These are phyloP conservation scores for Bergia sp. DNA, from an alignment of 92 coral and sea anemone species.

Conservation along the genomic window DNA sequence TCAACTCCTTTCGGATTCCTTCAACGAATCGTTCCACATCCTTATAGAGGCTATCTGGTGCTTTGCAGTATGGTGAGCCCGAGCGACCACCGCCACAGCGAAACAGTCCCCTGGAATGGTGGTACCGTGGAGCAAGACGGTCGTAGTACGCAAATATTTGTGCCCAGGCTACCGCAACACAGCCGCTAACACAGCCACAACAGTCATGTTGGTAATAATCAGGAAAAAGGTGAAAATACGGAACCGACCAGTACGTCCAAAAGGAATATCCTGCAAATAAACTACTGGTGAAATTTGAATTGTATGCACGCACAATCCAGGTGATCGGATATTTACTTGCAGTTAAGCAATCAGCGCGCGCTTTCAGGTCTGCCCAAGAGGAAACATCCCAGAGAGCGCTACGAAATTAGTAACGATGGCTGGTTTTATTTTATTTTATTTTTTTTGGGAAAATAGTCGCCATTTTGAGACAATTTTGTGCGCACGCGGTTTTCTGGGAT, in stretches of 20 bases:
- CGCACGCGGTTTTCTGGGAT: no score
- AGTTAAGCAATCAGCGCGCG: no score
- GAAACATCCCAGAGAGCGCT: no score
- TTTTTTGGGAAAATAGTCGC: no score
- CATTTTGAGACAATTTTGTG: no score
- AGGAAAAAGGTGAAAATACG: slow-evolving; percentile 46
- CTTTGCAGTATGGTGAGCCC: slow-evolving; percentile 2
- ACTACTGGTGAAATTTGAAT: no score
- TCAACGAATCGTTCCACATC: slow-evolving; percentile 45
- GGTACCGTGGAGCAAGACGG: slow-evolving; percentile 25
- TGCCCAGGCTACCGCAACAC: slow-evolving; percentile 49
- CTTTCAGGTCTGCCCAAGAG: no score
- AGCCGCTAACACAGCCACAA: slow-evolving; percentile 63
- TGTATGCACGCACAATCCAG: no score
- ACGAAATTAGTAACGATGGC: no score
- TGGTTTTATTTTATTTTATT: no score
- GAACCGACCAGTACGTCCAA: slow-evolving; percentile 41
- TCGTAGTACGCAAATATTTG: slow-evolving; percentile 54
- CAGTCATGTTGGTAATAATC: slow-evolving; percentile 61
- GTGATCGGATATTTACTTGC: no score
- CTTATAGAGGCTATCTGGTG: slow-evolving; percentile 16
- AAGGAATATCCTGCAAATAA: background rate
- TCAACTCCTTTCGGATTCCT: slow-evolving; percentile 49
- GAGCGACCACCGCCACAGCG: slow-evolving; percentile 1
- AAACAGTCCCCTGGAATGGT: slow-evolving; percentile 19